Conservation (phyloP, 1,140 invertebrate species). For the Heliothis virescens region DNA sequence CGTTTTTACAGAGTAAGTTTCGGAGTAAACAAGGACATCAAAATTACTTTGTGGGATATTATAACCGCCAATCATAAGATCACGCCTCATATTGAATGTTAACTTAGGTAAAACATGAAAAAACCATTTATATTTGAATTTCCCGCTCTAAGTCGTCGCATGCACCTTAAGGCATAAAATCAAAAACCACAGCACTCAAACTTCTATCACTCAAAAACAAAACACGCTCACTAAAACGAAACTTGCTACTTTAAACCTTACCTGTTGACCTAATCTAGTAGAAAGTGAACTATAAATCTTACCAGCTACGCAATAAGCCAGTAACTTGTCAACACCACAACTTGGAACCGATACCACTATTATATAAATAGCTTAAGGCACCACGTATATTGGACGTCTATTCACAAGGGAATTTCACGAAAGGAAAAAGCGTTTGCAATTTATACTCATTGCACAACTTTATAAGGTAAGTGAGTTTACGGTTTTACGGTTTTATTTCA, state of each 20-base stretch:
- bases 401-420: background rate
- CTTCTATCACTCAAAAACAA: too few relatives aligned
- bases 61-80: too few relatives aligned
- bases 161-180: too few relatives aligned
- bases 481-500: constrained; percentile 18
- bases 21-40: too few relatives aligned
- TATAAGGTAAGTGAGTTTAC: constrained; percentile 13
- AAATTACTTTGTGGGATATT: too few relatives aligned
- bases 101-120: too few relatives aligned
- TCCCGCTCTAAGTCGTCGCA: too few relatives aligned
- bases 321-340: constrained; percentile 15
- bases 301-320: constrained; percentile 15
- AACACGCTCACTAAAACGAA: background rate
- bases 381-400: constrained; percentile 19
- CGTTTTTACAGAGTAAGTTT: too few relatives aligned
- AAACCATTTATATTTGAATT: too few relatives aligned
- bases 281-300: constrained; percentile 20
- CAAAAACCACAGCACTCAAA: too few relatives aligned
- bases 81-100: too few relatives aligned
- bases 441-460: constrained; percentile 23
- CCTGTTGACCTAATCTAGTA: constrained; percentile 15
- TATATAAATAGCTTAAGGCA: constrained; percentile 13
- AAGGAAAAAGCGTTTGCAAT: constrained; percentile 31
- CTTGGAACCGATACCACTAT: constrained; percentile 26
- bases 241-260: background rate